Base-by-base conservation (phyloP, 64 coral and sea anemone genomes). In the Montipora capricornis region DNA sequence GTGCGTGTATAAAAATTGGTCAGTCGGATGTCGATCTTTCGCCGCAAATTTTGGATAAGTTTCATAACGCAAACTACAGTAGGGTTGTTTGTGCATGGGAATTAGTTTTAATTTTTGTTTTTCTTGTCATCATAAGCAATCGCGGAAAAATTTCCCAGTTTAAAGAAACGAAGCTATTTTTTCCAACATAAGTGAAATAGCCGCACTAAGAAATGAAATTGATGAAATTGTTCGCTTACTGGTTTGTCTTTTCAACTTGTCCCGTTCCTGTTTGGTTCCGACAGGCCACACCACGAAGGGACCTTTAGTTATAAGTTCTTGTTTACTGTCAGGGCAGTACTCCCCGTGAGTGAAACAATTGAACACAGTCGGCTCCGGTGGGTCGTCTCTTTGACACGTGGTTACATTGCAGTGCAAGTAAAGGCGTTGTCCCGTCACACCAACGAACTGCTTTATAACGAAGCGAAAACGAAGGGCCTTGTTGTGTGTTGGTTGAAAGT, bases 201-300 rank as follows among this genome's bases (percentile, higher is more conserved):
- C 37, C 37, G 2, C 37, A 37, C 37, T 2, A 37, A 37, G 37
- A 37, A 37, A 2, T 37, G 1, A 37, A 37, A 29, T 29, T 29
- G 37, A 37, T 37, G 37, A 37, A 37, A 37, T 37, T 37, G 37
- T 37, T 37, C 14, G 3, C 68, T 71, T 71, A 71, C 68, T 71
- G 20, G 19, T 22, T 71, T 71, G 4, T 19, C 5, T 20, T 71
- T 71, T 71, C 17, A 71, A 4, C 3, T 71, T 71, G 19, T 71
- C 68, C 20, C 68, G 45, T 6, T 81, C 49, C 16, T 49, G 17
- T 24, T 81, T 81, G 20, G 51, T n/a, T 20, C 7, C 52, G 16
- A 81, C 50, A 10, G 79, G 79, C 79, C 79, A 81, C 19, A 81
- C 79, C 49, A 81, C 50, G 20, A 81, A 81, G 7, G 79, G 79